Evolutionary conservation across 2,888 invertebrate genomes (phyloP).

Genomic region (Cephus runcator): DNA sequence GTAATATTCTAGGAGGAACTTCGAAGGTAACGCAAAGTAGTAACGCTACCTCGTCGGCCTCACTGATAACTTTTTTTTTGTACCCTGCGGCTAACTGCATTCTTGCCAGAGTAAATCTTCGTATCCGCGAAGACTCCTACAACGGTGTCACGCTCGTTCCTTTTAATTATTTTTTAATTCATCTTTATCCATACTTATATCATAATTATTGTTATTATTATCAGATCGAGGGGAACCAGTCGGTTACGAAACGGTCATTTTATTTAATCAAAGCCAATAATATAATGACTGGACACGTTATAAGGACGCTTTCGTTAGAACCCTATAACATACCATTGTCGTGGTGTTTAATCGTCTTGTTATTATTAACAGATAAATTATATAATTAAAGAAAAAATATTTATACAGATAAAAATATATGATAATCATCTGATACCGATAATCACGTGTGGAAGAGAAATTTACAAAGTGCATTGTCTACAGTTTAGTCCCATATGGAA

Average conservation of each 20-base stretch:
- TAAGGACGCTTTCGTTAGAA: not conserved
- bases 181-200: not conserved
- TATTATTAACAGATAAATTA: not conserved
- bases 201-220: not conserved
- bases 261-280: not conserved
- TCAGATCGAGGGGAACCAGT: not conserved
- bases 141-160: not conserved
- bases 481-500: not conserved
- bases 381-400: not conserved
- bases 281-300: not conserved
- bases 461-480: not conserved
- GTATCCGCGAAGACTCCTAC: not conserved
- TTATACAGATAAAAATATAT: not conserved
- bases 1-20: not conserved
- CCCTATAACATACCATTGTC: not conserved
- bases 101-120: constrained; percentile 27
- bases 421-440: no score
- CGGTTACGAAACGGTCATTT: not conserved
- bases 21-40: constrained; percentile 3
- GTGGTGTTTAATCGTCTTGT: not conserved
- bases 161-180: not conserved
- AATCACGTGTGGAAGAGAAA: not conserved
- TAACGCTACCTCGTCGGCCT: constrained; percentile 24
- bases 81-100: constrained; percentile 24
- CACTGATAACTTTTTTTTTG: constrained; percentile 28